Conservation (phyloP, 2,113 vertebrate genomes). For the Cichladusa arquata region DNA sequence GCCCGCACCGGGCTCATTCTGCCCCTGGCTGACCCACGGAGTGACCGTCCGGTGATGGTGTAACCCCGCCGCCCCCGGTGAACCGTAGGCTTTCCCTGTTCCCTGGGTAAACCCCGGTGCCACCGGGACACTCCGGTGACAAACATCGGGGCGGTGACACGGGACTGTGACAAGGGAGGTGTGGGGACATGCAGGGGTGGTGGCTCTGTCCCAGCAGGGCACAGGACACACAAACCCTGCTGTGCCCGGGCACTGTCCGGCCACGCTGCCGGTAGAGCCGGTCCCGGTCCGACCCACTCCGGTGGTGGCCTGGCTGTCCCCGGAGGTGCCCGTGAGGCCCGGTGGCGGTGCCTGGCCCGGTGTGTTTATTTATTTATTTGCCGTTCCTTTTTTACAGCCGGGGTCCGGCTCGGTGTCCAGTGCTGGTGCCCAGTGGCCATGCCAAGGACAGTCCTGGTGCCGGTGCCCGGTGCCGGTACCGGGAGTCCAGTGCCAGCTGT, state of each 20-base stretch:
- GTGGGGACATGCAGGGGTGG: fast-evolving
- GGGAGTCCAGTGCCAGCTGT: not conserved
- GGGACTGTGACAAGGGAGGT: not conserved
- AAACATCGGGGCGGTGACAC: fast-evolving
- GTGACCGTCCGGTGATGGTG: fast-evolving
- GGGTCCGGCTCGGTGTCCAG: not conserved
- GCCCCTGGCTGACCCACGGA: not conserved
- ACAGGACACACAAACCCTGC: fast-evolving
- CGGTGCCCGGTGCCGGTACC: not conserved
- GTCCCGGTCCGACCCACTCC: not conserved
- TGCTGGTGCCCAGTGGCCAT: not conserved
- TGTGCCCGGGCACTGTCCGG: not conserved
- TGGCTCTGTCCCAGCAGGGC: no score
- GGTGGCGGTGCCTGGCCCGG: not conserved
- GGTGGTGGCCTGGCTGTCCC: not conserved
- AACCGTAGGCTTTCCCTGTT: fast-evolving
- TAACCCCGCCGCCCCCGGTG: fast-evolving
- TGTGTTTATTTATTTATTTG: not conserved
- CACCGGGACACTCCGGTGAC: not conserved
- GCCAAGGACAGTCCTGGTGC: not conserved
- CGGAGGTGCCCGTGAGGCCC: not conserved
- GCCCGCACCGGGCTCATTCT: fast-evolving
- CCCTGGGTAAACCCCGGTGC: not conserved
- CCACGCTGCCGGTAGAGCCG: not conserved
- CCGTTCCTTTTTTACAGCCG: not conserved